These are phyloP conservation scores for Rapana venosa DNA, from an alignment of 2,888 invertebrate species.

Conservation along the genomic window DNA sequence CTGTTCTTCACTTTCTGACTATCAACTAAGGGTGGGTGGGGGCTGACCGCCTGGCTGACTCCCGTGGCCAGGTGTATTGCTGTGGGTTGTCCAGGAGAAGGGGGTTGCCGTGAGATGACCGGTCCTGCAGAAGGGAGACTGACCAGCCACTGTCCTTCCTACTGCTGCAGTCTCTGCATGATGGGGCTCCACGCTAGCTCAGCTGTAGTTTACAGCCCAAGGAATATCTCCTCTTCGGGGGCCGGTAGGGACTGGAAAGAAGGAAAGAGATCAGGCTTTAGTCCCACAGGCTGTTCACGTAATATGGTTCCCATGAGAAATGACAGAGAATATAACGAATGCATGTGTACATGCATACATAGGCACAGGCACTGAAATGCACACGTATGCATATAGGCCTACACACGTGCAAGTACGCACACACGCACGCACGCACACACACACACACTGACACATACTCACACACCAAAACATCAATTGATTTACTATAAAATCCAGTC, in stretches of 20 bases:
- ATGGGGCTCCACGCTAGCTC: background rate
- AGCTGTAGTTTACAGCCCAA: conserved; percentile 69
- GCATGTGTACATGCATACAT: conserved; percentile 22
- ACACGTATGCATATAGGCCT: conserved; percentile 1
- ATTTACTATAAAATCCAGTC: too few relatives aligned
- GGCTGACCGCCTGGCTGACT: too few relatives aligned
- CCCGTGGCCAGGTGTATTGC: too few relatives aligned
- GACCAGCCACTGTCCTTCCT: background rate
- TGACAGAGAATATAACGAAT: background rate
- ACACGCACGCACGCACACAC: conserved; percentile 14
- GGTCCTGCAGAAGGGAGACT: background rate
- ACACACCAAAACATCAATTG: background rate
- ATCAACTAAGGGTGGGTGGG: too few relatives aligned
- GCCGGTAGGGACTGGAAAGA: conserved; percentile 58
- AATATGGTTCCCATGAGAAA: background rate
- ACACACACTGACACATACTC: conserved; percentile 13
- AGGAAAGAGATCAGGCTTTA: background rate
- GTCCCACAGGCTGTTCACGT: too few relatives aligned
- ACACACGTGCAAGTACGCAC: background rate
- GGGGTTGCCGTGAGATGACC: background rate
- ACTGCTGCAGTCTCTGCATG: background rate
- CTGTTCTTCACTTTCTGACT: too few relatives aligned
- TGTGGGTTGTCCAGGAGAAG: too few relatives aligned
- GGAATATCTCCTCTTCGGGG: conserved; percentile 70
- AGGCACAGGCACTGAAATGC: conserved; percentile 23